phyloP scores from a whole-genome alignment of 2,888 invertebrate genomes.

The Tetrapedia diversipes region DNA sequence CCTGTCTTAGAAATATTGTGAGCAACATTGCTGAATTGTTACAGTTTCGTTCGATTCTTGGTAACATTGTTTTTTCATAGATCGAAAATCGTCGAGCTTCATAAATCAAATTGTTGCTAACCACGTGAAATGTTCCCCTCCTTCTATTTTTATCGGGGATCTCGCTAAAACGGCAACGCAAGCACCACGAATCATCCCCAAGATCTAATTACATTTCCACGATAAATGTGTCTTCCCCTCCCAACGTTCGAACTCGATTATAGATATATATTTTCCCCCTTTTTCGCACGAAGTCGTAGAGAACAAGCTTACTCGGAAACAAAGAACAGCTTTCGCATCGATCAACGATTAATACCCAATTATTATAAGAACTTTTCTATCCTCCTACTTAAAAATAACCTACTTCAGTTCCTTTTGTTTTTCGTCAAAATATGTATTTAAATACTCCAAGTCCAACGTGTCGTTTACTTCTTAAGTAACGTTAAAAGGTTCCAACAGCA shows the following conservation, averaged over 20 bases:
- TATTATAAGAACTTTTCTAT: too few relatives aligned
- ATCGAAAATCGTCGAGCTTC: background rate
- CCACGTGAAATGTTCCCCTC: conserved; percentile 17
- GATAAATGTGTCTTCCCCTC: conserved; percentile 35
- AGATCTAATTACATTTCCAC: conserved; percentile 62
- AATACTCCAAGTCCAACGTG: too few relatives aligned
- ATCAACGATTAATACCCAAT: conserved; percentile 65
- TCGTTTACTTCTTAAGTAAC: too few relatives aligned
- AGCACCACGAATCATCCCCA: conserved; percentile 53
- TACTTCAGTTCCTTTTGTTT: too few relatives aligned
- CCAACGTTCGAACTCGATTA: conserved; percentile 42
- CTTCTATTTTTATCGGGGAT: conserved; percentile 42
- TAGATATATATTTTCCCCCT: conserved; percentile 36
- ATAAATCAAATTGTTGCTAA: conserved; percentile 35
- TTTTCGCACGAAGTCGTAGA: too few relatives aligned
- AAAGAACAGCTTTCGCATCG: conserved; percentile 53
- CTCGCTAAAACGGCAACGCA: conserved; percentile 47
- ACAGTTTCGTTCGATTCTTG: background rate
- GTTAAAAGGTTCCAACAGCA: too few relatives aligned
- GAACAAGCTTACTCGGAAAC: too few relatives aligned
- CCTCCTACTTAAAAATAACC: too few relatives aligned
- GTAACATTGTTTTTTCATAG: background rate
- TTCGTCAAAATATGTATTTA: too few relatives aligned
- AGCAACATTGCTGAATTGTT: conserved; percentile 16
- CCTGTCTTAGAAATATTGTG: conserved; percentile 39